These are phyloP conservation scores for Drosophila helvetica DNA, from an alignment of 2,888 invertebrate genomes.

Conservation along the genomic window DNA sequence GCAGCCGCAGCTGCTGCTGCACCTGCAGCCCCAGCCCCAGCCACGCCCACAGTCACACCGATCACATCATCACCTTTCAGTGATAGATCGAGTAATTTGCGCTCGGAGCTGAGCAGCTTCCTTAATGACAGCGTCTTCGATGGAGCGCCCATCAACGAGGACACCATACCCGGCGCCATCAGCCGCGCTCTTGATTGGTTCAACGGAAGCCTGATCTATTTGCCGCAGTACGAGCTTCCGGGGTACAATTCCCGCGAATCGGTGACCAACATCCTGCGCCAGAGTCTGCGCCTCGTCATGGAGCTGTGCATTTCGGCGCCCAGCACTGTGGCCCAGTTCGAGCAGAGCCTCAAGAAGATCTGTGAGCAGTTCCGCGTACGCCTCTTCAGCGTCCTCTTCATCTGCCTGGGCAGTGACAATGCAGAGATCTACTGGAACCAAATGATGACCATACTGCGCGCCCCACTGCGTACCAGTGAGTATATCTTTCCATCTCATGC, in stretches of 20 bases:
- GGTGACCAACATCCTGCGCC: slow-evolving; percentile 80
- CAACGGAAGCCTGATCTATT: slow-evolving; percentile 70
- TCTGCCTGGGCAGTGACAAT: slow-evolving; percentile 81
- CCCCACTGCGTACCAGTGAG: slow-evolving; percentile 71
- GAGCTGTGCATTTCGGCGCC: slow-evolving; percentile 56
- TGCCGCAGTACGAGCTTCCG: slow-evolving; percentile 81
- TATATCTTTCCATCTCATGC: slow-evolving; percentile 6
- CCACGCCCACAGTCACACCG: slow-evolving; percentile 9
- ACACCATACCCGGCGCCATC: slow-evolving; percentile 76
- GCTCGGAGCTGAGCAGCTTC: slow-evolving; percentile 75
- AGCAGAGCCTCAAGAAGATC: slow-evolving; percentile 74
- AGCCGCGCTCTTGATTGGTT: slow-evolving; percentile 80
- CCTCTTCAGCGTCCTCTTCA: slow-evolving; percentile 80
- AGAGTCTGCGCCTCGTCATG: slow-evolving; percentile 76
- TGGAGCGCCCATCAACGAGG: slow-evolving; percentile 76
- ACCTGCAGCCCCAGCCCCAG: slow-evolving; percentile 1
- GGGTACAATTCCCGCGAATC: slow-evolving; percentile 83
- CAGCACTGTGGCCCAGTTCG: slow-evolving; percentile 71
- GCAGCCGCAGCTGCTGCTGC: background rate
- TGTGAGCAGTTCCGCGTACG: slow-evolving; percentile 79
- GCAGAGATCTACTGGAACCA: slow-evolving; percentile 82
- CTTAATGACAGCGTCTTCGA: slow-evolving; percentile 76
- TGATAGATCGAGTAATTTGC: slow-evolving; percentile 60
- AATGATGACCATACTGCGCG: slow-evolving; percentile 74
- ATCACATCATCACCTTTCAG: background rate